Percentiles rank a stretch among this genome's conserved stretches.
These are phyloP conservation scores for Temnothorax rugatulus DNA, from an alignment of 2,888 invertebrate genomes.

Conservation along the genomic window DNA sequence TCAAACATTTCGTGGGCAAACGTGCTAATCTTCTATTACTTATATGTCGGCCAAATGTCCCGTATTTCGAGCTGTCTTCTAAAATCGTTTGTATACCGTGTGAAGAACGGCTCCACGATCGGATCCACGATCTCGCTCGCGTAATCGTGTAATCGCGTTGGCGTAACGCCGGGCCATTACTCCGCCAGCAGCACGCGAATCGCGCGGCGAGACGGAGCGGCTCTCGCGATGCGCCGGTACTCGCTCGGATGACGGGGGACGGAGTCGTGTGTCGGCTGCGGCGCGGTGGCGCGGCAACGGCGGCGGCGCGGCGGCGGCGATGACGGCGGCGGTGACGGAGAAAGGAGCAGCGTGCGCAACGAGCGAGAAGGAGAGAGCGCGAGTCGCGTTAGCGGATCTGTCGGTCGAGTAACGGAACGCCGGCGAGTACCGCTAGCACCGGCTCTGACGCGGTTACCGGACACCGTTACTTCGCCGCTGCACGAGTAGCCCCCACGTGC, in stretches of 20 bases:
- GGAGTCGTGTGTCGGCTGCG: slow-evolving; percentile 27
- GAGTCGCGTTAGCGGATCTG: slow-evolving; percentile 85
- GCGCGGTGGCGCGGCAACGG: background rate
- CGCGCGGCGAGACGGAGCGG: slow-evolving; percentile 63
- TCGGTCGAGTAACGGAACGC: slow-evolving; percentile 86
- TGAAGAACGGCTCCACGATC: background rate
- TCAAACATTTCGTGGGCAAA: background rate
- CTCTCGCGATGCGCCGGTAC: slow-evolving; percentile 64
- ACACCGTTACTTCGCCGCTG: slow-evolving; percentile 83
- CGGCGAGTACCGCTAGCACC: slow-evolving; percentile 84
- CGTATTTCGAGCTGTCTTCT: slow-evolving; percentile 6
- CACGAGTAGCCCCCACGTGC: slow-evolving; percentile 81
- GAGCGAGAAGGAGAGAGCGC: slow-evolving; percentile 70
- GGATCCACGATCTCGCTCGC: slow-evolving; percentile 55
- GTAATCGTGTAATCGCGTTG: slow-evolving; percentile 60
- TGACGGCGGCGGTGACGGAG: slow-evolving; percentile 39
- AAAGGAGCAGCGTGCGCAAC: slow-evolving; percentile 63
- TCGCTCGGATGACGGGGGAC: slow-evolving; percentile 59
- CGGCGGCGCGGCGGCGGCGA: background rate
- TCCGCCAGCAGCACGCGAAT: slow-evolving; percentile 58
- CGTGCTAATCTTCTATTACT: background rate
- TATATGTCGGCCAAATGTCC: background rate
- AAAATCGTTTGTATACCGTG: background rate
- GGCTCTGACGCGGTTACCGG: slow-evolving; percentile 85
- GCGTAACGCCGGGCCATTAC: slow-evolving; percentile 71